Evolutionary conservation across 2,888 invertebrate genomes (phyloP).

Genomic region (Herminia tarsipennalis): DNA sequence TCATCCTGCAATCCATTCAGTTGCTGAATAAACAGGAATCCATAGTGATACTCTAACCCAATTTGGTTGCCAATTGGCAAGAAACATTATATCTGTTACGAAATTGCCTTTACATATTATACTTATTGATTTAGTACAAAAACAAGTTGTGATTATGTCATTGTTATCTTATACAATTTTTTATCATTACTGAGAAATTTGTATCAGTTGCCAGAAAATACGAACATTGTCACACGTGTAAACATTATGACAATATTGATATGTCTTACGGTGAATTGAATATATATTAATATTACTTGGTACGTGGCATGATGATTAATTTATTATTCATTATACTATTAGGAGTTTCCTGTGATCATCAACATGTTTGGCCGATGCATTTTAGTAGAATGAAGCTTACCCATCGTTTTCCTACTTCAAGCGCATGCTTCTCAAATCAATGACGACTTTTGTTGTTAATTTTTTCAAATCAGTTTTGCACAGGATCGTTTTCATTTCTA

Average conservation of each 20-base stretch:
- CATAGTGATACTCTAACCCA: slow-evolving; percentile 52
- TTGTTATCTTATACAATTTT: slow-evolving; percentile 2
- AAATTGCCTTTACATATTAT: slow-evolving; percentile 31
- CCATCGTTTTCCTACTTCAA: no score
- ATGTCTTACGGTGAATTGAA: not conserved
- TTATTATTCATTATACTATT: not conserved
- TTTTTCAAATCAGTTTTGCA: no score
- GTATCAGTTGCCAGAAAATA: slow-evolving; percentile 2
- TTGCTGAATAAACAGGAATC: slow-evolving; percentile 54
- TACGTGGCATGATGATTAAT: not conserved
- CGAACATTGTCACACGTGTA: not conserved
- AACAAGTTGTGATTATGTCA: slow-evolving; percentile 25
- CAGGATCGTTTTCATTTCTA: no score
- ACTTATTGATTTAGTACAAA: slow-evolving; percentile 22
- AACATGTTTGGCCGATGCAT: no score
- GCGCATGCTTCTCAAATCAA: no score
- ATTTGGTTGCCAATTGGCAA: slow-evolving; percentile 49
- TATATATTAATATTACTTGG: slow-evolving; percentile 1
- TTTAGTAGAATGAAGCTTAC: no score
- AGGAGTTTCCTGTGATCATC: no score
- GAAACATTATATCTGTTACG: slow-evolving; percentile 29
- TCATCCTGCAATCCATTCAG: slow-evolving; percentile 50
- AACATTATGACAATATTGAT: not conserved
- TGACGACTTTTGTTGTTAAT: no score
- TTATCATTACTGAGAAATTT: slow-evolving; percentile 4